Base-by-base conservation (phyloP, 2,888 invertebrate species). In the Hydropsyche betteni region DNA sequence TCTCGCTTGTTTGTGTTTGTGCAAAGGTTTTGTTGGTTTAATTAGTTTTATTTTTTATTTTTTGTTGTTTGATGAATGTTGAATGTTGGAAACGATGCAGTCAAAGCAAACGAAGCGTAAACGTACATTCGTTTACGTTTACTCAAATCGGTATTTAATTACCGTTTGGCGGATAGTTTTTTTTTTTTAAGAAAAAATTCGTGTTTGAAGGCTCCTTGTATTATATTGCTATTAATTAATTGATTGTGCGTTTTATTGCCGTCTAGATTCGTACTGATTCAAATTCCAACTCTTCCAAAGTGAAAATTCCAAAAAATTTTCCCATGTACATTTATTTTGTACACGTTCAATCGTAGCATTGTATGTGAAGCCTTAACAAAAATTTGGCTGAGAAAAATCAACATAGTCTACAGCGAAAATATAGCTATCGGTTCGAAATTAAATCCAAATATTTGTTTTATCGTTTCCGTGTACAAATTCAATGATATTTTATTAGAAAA, bases 401-500 rank as follows among this genome's bases (percentile, higher is more conserved):
- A 77, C 77, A 58, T 50, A 58, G 74, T 52, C 75, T 44, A 64
- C 55, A 75, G 76, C 71, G 44, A 76, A 78, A 77, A 78, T 78
- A 78, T 78, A 71, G 70, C 75, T 53, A 36, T 73, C 58, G 74
- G 69, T 75, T 77, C 76, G 78, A 75, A 75, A 78, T 78, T 78
- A 78, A 78, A 78, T 75, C 76, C 78, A 78, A 78, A 78, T 78
- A 77, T 78, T 78, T 78, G 77, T 78, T 76, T 75, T 75, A 78
- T 75, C 78, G 74, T 74, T 75, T 75, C 75, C 34, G 72, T 44
- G 64, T 61, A 52, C 75, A 73, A 74, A 51, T 51, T 68, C 72
- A 74, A 72, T 68, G 72, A 76, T 75, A 76, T 75, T 76, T 78
- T 76, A 76, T 78, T 76, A 76, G 74, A 72, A 78, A 76, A 74